Conservation (phyloP, 1,140 invertebrate species). For the Rhyacophila brunnea region DNA sequence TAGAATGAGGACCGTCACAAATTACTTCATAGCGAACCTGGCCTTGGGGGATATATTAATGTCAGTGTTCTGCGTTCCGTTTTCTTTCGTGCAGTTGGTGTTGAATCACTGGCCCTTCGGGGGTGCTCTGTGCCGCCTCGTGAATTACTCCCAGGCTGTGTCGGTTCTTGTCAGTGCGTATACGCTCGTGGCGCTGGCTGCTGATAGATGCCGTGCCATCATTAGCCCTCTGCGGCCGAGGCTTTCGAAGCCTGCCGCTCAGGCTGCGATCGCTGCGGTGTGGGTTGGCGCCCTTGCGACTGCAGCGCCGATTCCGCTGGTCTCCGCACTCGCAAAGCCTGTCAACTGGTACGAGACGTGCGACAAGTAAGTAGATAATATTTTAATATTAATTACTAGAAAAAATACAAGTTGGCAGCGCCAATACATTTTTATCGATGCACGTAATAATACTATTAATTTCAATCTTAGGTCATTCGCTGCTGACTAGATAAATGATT, state of each 20-base stretch:
- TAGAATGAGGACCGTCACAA: constrained; percentile 76
- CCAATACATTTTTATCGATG: too few species aligned
- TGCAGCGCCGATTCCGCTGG: constrained; percentile 71
- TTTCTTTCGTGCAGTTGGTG: constrained; percentile 70
- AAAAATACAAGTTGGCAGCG: too few species aligned
- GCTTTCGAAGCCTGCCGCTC: constrained; percentile 60
- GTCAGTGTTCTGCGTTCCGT: constrained; percentile 75
- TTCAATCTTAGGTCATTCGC: too few species aligned
- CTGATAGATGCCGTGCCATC: constrained; percentile 79
- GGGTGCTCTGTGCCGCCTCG: constrained; percentile 63
- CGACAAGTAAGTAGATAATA: constrained; percentile 24
- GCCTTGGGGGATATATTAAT: constrained; percentile 76
- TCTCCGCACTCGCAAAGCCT: constrained; percentile 56
- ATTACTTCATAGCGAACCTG: constrained; percentile 77
- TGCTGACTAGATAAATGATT: too few species aligned
- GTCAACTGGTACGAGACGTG: constrained; percentile 16
- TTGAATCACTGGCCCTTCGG: constrained; percentile 76
- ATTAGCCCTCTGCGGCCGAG: constrained; percentile 76
- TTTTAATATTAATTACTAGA: too few species aligned
- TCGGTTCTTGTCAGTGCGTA: constrained; percentile 76
- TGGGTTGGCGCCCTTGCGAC: constrained; percentile 73
- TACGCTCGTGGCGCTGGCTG: constrained; percentile 74
- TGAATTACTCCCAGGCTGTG: constrained; percentile 69
- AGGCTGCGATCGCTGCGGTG: constrained; percentile 64
- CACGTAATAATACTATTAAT: too few species aligned